Evolutionary conservation across 2,888 invertebrate species (phyloP), one percentile per base, ranked within the genome.

Genomic region (Cantharis rustica): DNA sequence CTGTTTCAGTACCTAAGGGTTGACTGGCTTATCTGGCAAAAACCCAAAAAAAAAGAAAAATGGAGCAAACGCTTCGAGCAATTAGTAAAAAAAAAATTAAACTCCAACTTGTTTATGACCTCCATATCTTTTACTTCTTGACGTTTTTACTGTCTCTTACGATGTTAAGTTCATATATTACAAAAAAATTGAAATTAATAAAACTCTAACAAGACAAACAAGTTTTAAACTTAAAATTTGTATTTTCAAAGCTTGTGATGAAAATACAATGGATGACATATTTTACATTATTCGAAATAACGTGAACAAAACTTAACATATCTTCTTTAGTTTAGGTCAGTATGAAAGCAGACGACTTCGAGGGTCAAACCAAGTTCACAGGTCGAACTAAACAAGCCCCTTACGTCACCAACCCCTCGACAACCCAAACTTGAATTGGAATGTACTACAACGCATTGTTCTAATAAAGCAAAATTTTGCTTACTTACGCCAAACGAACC

Each of bases 331-430:
- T 71, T 73, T 71, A 70, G 71, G 69, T 75, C 69, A 66, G 74
- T 64, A 75, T 71, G 61, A 71, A 68, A 66, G 71, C 71, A 71
- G 75, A 71, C 75, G 75, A 75, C 64, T 70, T 62, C 62, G 72
- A 69, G 75, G 77, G 77, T 75, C 75, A 75, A 69, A 75, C 64
- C 72, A 72, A 72, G 77, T 74, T 77, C 77, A 75, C 77, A 75
- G 77, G 77, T 77, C 75, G 75, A 71, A 63, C 23, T 68, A 47
- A 71, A 69, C 62, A 61, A 61, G 61, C 64, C 76, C 77, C 72
- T 77, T 72, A 16, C 74, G 72, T 16, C 77, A 69, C 76, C 68
- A 68, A 27, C 76, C 76, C 76, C 76, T 71, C 76, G 74, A 73
- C 68, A 71, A 66, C 74, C 77, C 20, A 73, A 72, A 64, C 71